Base-by-base conservation (phyloP, 1,140 invertebrate species). In the Pentalonia nigronervosa region DNA sequence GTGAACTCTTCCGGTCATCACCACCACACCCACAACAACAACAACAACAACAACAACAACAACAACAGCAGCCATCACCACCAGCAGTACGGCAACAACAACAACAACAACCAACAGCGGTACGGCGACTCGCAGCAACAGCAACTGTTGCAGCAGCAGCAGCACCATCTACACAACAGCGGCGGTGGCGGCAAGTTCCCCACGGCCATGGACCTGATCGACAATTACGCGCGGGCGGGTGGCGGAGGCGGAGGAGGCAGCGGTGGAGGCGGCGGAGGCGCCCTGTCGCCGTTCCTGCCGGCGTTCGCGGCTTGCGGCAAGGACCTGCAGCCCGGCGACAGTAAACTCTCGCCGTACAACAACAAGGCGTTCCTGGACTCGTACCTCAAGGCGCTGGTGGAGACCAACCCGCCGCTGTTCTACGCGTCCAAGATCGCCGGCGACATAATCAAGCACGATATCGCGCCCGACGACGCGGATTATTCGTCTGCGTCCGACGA, bases 1-100 rank as follows among this genome's bases (percentile, higher is more conserved):
- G 95, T 97, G 14, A 93, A 93, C 90, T 93, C 92, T 8, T 36
- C 48, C 94, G 95, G 93, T 81, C 90, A 94, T 53, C 94, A 93
- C 86, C 90, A 91, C 2, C 67, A 76, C 34, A 23, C 7, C 20
- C 50, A 17, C 67, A 11, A 20, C 30, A 41, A 23, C 14, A 90
- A 25, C 53, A 90, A 45, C 89, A 90, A 41, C 11, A 89, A 36
- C 21, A 84, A 20, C 45, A 81, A 45, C 90, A 81, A 30, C 67
- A 81, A n/a, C 67, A 81, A n/a, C 83, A 76, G 48, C 25, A n/a
- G n/a, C 48, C 53, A 11, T 23, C 53, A 76, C 60, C 60, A 76
- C 30, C 60, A 76, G 6, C 81, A 50, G 6, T 83, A 84, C 45
- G 76, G 47, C 21, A 84, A 20, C 45, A 81, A 45, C 90, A 81